Percentiles rank a stretch among this genome's conserved stretches.
These are phyloP conservation scores for Coecobrya sp. DNA, from an alignment of 2,888 invertebrate species.

Conservation along the genomic window DNA sequence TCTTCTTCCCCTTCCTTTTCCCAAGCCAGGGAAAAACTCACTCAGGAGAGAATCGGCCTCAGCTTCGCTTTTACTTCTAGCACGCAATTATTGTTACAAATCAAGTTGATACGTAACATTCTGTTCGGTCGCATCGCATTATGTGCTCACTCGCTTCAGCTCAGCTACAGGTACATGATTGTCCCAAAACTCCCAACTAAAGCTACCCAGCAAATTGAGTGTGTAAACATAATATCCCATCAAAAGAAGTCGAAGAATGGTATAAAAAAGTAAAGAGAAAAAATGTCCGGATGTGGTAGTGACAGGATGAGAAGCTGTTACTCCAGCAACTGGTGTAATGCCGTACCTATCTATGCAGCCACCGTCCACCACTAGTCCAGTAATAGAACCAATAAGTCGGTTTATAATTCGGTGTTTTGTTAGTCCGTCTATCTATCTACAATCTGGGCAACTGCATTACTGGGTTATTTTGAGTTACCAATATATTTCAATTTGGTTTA, in stretches of 20 bases:
- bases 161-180: neutral
- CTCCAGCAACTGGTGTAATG: too few species aligned
- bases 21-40: neutral
- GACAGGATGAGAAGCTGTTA: slow-evolving; percentile 4
- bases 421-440: neutral
- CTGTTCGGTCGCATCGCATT: neutral
- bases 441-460: too few species aligned
- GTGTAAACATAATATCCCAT: slow-evolving; percentile 4
- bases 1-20: neutral
- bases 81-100: neutral
- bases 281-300: neutral
- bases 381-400: neutral
- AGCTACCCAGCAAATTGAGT: slow-evolving; percentile 8
- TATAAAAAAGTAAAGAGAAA: neutral
- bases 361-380: neutral
- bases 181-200: neutral
- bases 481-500: too few species aligned
- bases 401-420: neutral
- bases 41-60: neutral
- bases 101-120: neutral
- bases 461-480: too few species aligned
- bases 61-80: neutral
- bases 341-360: neutral
- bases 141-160: neutral
- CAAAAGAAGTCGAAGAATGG: slow-evolving; percentile 7